phyloP scores from a whole-genome alignment of 2,113 vertebrate genomes.

The Charadrius vociferus region DNA sequence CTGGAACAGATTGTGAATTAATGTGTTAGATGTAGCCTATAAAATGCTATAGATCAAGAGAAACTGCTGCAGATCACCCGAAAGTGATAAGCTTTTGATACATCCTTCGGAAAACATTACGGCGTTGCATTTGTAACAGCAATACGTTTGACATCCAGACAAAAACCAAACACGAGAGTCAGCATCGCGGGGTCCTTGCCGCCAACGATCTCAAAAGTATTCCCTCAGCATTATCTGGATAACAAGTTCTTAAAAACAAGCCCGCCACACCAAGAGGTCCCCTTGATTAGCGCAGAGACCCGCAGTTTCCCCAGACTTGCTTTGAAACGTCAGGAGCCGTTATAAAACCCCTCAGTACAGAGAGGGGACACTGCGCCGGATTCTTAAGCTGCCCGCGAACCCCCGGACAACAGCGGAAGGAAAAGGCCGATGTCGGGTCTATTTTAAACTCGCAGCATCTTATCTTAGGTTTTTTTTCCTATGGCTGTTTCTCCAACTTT shows the following conservation, averaged over 20 bases:
- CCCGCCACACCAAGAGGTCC: background rate
- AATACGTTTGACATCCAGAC: background rate
- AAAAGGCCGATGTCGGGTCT: background rate
- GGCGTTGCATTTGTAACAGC: accelerated
- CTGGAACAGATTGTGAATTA: background rate
- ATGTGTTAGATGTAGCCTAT: background rate
- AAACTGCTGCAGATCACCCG: background rate
- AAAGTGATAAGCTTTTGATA: background rate
- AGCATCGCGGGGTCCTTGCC: background rate
- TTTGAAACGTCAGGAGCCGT: background rate
- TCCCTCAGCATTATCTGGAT: background rate
- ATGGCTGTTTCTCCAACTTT: background rate
- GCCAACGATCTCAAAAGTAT: background rate
- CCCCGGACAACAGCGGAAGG: background rate
- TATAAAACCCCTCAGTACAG: background rate
- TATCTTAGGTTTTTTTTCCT: background rate
- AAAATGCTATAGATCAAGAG: background rate
- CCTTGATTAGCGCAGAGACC: background rate
- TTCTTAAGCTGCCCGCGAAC: background rate
- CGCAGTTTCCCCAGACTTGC: background rate
- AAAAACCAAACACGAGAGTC: background rate
- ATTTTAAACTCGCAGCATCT: background rate
- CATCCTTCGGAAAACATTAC: background rate
- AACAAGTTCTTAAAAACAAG: background rate
- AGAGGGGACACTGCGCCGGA: background rate